Conservation (phyloP, 2,113 vertebrate genomes). For the Proterorhinus semilunaris region DNA sequence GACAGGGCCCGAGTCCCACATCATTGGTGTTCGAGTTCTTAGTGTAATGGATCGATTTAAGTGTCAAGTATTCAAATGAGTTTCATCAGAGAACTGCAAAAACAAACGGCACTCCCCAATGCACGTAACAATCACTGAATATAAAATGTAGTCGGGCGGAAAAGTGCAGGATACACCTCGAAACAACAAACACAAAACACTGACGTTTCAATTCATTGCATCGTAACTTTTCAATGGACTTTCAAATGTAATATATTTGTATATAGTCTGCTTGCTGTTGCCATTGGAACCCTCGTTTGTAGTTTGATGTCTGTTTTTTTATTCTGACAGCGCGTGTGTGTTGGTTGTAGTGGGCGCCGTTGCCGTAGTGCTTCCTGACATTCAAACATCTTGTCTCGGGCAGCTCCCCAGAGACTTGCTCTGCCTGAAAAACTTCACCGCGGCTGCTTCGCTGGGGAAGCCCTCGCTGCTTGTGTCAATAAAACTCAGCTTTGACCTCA, state of each 20-base stretch:
- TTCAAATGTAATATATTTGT: no score
- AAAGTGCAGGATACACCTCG: not conserved
- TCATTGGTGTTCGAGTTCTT: no score
- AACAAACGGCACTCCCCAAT: no score
- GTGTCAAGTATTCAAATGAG: no score
- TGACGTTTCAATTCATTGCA: no score
- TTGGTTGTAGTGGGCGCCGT: not conserved
- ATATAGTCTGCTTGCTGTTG: not conserved
- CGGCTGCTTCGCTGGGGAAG: not conserved
- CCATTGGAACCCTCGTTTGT: not conserved
- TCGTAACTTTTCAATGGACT: no score
- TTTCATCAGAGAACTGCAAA: no score
- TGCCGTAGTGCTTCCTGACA: conserved; percentile 4
- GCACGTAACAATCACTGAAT: no score
- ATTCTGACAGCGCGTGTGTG: not conserved
- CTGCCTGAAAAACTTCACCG: conserved; percentile 6
- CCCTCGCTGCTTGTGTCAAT: not conserved
- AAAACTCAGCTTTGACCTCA: not conserved
- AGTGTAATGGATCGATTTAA: no score
- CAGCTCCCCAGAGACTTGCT: not conserved
- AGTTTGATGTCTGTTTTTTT: not conserved
- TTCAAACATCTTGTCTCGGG: conserved; percentile 6
- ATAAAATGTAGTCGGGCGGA: no score
- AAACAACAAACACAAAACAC: not conserved
- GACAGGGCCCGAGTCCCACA: no score